Base-by-base conservation (phyloP, 2,888 invertebrate genomes). In the Timandra comae region DNA sequence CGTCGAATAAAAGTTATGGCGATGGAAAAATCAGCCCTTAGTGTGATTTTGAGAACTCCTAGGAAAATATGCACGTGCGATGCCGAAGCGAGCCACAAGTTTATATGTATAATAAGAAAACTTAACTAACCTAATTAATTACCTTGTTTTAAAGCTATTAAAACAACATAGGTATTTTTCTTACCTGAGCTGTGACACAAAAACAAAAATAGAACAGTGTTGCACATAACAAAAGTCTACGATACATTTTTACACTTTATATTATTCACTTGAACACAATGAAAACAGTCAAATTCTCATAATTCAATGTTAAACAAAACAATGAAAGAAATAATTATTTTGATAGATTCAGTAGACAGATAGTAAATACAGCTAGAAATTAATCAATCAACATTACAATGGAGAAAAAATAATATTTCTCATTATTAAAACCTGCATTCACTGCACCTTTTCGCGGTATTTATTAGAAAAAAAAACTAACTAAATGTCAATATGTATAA, bases 181-280 rank as follows among this genome's bases (percentile, higher is more conserved):
- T 72, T 41, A 70, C 76, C 70, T 72, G 57, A 7, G 63, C 60
- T 9, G 47, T 38, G 23, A 53, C 58, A 27, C 52, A 53, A 8
- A 68, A 50, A 49, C 52, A 62, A 34, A 63, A 41, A 39, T 59
- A 59, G 24, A 58, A 39, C 35, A 70, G 44, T 31, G 57, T 48
- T 35, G 56, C 65, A 58, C 64, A 65, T 63, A 58, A 52, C 43
- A 67, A 56, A 43, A 62, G 55, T 55, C 56, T 59, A 41, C 46
- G 50, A 59, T 49, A 54, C 76, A 78, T 78, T 35, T 41, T 49
- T 42, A 41, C 59, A 63, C 59, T 45, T 33, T 43, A n/a, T n/a
- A n/a, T n/a, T n/a, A 31, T 30, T 35, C 42, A 39, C 42, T 16
- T 29, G 40, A n/a, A 38, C 52, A 55, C 53, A 48, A 39, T 38